phyloP scores from a whole-genome alignment of 2,797 vertebrate genomes.

The Clarias pachynema region DNA sequence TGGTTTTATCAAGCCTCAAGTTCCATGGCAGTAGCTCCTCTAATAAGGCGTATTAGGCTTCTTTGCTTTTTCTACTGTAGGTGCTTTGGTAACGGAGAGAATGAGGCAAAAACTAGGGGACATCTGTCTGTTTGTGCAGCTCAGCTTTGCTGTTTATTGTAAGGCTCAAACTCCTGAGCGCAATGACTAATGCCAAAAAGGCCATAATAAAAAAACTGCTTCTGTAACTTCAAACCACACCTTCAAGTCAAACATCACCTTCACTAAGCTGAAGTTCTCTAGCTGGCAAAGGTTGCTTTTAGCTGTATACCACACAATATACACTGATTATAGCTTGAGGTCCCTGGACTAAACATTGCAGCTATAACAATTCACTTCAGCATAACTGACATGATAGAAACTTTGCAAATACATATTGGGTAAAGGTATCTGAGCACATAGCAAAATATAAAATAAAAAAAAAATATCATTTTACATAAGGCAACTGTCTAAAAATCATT shows the following conservation, averaged over 20 bases:
- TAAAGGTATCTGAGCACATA: slow-evolving; percentile 6
- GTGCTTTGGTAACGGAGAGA: slow-evolving; percentile 54
- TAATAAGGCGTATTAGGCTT: slow-evolving; percentile 52
- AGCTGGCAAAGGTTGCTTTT: not conserved
- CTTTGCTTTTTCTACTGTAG: slow-evolving; percentile 48
- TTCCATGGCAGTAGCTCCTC: slow-evolving; percentile 36
- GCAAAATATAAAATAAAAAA: slow-evolving; percentile 1
- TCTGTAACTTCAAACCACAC: not conserved
- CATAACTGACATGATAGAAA: slow-evolving; percentile 9
- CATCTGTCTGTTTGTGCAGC: not conserved
- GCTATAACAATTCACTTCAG: not conserved
- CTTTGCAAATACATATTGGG: not conserved
- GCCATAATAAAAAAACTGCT: not conserved
- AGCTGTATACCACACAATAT: not conserved
- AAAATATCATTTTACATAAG: slow-evolving; percentile 36
- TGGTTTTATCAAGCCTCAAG: slow-evolving; percentile 34
- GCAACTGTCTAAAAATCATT: slow-evolving; percentile 42
- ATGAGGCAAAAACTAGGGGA: slow-evolving; percentile 31
- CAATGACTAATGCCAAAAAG: not conserved
- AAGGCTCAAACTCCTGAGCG: slow-evolving; percentile 1
- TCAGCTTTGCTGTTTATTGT: slow-evolving; percentile 12
- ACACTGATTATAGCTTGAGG: slow-evolving; percentile 17
- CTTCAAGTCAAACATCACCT: slow-evolving; percentile 4
- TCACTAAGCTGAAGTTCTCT: slow-evolving; percentile 22
- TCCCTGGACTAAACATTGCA: not conserved